These are phyloP conservation scores for Xiphophorus couchianus DNA, from an alignment of 2,113 vertebrate genomes.

Conservation along the genomic window DNA sequence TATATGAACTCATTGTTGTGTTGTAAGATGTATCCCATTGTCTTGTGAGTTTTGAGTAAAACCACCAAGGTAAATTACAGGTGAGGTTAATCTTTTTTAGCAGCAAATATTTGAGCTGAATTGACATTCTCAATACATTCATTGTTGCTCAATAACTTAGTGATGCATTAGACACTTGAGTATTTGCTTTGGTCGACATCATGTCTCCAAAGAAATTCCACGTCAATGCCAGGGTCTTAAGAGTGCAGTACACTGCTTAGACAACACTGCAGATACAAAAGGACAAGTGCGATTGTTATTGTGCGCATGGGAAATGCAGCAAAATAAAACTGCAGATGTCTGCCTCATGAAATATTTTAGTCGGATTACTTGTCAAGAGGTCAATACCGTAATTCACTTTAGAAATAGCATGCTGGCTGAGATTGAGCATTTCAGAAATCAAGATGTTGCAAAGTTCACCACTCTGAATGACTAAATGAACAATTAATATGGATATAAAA, in stretches of 20 bases:
- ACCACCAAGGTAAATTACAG: no score
- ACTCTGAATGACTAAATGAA: neutral
- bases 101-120: no score
- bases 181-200: constrained; percentile 1
- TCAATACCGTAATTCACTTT: neutral
- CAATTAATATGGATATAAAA: no score
- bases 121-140: no score
- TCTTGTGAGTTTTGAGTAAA: no score
- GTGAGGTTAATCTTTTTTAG: no score
- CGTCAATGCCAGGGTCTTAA: constrained; percentile 2
- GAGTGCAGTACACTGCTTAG: neutral
- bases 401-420: neutral
- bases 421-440: neutral
- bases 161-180: neutral
- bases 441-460: neutral
- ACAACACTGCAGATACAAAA: neutral
- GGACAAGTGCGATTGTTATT: neutral
- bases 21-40: no score
- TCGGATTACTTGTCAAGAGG: neutral
- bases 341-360: neutral
- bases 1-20: neutral
- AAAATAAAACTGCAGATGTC: constrained; percentile 3
- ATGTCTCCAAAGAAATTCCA: neutral
- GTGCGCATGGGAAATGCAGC: neutral
- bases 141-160: no score